Percentiles rank a stretch among this genome's conserved stretches.
phyloP scores from a whole-genome alignment of 2,113 vertebrate genomes.

The Anser cygnoides region DNA sequence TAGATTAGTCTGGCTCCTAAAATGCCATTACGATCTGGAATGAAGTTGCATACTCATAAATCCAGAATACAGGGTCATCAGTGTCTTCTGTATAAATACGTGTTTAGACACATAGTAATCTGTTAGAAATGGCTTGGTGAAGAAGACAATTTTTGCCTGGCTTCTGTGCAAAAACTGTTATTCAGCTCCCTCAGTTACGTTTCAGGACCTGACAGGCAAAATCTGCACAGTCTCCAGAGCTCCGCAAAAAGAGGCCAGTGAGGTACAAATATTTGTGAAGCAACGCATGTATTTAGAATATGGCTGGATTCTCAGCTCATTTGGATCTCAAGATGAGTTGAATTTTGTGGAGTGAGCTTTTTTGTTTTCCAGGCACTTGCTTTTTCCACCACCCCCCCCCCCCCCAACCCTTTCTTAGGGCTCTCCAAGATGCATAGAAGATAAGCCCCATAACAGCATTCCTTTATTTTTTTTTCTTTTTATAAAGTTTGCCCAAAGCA shows the following conservation, averaged over 20 bases:
- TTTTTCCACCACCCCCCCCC: no score
- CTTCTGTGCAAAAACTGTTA: not conserved
- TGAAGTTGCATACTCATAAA: not conserved
- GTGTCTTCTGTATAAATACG: not conserved
- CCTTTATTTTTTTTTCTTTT: constrained; percentile 60
- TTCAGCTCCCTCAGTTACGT: not conserved
- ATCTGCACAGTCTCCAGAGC: not conserved
- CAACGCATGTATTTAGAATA: not conserved
- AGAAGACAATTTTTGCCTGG: not conserved
- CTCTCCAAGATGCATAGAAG: not conserved
- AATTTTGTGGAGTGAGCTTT: not conserved
- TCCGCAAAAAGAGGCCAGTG: not conserved
- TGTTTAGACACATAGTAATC: not conserved
- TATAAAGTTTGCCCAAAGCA: constrained; percentile 82
- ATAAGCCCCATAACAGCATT: not conserved
- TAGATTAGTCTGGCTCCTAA: not conserved
- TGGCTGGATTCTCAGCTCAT: not conserved
- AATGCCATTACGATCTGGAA: not conserved
- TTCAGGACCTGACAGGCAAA: not conserved
- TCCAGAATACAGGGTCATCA: not conserved
- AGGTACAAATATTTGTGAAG: not conserved
- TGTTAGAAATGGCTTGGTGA: not conserved
- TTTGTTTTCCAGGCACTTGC: not conserved
- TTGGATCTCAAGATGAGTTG: not conserved
- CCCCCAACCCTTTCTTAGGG: not conserved